These are phyloP conservation scores for Periophthalmodon schlosseri DNA, from an alignment of 2,113 vertebrate genomes.

Conservation along the genomic window DNA sequence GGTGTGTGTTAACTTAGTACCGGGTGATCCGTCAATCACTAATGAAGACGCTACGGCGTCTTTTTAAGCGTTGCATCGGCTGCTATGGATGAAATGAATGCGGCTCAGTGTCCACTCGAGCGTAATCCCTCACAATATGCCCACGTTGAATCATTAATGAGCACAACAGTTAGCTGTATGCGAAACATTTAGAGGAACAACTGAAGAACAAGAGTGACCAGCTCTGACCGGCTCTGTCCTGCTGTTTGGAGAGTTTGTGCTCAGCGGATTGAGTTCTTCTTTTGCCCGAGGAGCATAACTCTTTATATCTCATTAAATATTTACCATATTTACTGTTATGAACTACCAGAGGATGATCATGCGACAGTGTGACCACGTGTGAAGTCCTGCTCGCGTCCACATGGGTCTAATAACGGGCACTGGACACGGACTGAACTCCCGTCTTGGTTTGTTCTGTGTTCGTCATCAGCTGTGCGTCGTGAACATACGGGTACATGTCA, in stretches of 20 bases:
- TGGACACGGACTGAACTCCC: not conserved
- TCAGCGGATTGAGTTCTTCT: not conserved
- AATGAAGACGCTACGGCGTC: slow-evolving; percentile 63
- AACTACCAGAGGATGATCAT: not conserved
- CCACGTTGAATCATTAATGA: slow-evolving; percentile 56
- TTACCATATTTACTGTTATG: not conserved
- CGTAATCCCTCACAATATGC: slow-evolving; percentile 41
- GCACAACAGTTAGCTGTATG: slow-evolving; percentile 35
- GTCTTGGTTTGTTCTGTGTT: too few relatives aligned
- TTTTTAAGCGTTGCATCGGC: slow-evolving; percentile 41
- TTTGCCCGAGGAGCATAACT: not conserved
- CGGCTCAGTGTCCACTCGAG: slow-evolving; percentile 24
- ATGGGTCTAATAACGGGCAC: not conserved
- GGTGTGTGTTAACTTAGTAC: slow-evolving; percentile 63
- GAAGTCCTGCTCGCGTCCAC: not conserved
- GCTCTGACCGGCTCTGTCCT: not conserved
- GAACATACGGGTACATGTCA: too few relatives aligned
- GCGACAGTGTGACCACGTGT: not conserved
- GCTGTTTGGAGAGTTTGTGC: not conserved
- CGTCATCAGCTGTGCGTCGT: too few relatives aligned
- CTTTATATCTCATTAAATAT: not conserved
- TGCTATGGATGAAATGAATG: slow-evolving; percentile 46
- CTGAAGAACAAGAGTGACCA: slow-evolving; percentile 3
- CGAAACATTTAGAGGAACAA: slow-evolving; percentile 28
- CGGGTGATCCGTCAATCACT: slow-evolving; percentile 70